These are phyloP conservation scores for Andrena bicolor DNA, from an alignment of 2,888 invertebrate genomes.

Conservation along the genomic window DNA sequence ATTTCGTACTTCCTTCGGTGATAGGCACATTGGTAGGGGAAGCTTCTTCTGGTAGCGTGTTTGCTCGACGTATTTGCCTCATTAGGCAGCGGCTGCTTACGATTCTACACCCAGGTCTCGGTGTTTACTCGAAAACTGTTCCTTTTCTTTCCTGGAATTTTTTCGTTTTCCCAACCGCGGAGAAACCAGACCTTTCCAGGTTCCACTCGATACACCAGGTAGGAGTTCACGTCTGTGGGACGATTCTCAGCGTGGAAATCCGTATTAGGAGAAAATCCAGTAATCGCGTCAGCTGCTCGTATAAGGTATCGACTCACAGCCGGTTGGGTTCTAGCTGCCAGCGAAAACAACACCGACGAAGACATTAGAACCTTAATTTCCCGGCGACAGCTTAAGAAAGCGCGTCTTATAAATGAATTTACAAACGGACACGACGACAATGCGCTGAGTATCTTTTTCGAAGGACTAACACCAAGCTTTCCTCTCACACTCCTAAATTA, in stretches of 20 bases:
- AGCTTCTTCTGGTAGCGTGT: background rate
- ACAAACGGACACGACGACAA: too few species aligned
- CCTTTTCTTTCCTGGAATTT: slow-evolving; percentile 35
- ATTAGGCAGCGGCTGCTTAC: background rate
- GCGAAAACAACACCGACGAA: slow-evolving; percentile 29
- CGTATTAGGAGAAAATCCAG: slow-evolving; percentile 79
- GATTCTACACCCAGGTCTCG: background rate
- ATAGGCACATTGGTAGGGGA: background rate
- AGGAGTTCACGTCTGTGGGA: slow-evolving; percentile 62
- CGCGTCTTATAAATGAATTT: background rate
- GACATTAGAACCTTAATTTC: slow-evolving; percentile 7
- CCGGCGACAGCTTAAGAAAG: slow-evolving; percentile 1
- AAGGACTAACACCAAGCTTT: too few species aligned
- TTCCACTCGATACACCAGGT: slow-evolving; percentile 34
- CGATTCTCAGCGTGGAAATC: slow-evolving; percentile 73
- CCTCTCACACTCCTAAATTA: too few species aligned
- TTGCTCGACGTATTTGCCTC: background rate
- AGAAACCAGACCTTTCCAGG: slow-evolving; percentile 57
- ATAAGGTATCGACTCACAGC: slow-evolving; percentile 77
- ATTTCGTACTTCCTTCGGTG: background rate
- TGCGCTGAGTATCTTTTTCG: too few species aligned
- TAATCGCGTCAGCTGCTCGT: slow-evolving; percentile 76
- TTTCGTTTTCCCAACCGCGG: slow-evolving; percentile 28
- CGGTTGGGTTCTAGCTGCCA: slow-evolving; percentile 28
- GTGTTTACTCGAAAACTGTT: slow-evolving; percentile 15